Evolutionary conservation across 2,113 vertebrate species (phyloP).

Genomic region (Rhinogobius similis): DNA sequence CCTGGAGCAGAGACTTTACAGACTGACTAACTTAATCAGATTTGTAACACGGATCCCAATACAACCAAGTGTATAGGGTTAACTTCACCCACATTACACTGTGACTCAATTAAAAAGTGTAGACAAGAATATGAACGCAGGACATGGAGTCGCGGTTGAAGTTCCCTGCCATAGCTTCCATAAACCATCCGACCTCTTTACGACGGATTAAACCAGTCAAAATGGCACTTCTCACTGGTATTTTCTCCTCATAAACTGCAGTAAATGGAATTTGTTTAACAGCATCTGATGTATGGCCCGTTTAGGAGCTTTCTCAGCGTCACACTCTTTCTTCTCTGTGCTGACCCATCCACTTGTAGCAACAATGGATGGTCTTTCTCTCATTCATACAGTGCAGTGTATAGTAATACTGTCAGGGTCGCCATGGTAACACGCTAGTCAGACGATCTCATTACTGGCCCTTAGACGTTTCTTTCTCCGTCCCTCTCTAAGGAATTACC

Average conservation of each 20-base stretch:
- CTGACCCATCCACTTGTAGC: slow-evolving; percentile 71
- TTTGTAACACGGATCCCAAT: slow-evolving; percentile 46
- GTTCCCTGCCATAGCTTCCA: slow-evolving; percentile 19
- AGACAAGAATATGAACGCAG: slow-evolving; percentile 12
- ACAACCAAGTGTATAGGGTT: slow-evolving; percentile 33
- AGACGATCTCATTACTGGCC: slow-evolving; percentile 79
- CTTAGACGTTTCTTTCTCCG: slow-evolving; percentile 74
- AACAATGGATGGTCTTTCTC: slow-evolving; percentile 69
- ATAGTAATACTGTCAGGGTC: slow-evolving; percentile 73
- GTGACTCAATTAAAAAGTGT: slow-evolving; percentile 35
- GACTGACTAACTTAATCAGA: slow-evolving; percentile 66
- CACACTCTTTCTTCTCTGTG: slow-evolving; percentile 42
- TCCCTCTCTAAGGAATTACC: slow-evolving; percentile 76
- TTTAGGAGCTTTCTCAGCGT: slow-evolving; percentile 46
- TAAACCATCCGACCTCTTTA: slow-evolving; percentile 11
- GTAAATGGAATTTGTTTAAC: slow-evolving; percentile 27
- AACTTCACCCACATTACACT: slow-evolving; percentile 40
- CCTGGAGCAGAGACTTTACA: slow-evolving; percentile 59
- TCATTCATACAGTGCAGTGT: slow-evolving; percentile 73
- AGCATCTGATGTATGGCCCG: slow-evolving; percentile 42
- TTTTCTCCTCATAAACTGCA: slow-evolving; percentile 9
- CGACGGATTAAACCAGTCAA: slow-evolving; percentile 19
- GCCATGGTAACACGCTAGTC: slow-evolving; percentile 71
- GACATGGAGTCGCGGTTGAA: slow-evolving; percentile 23
- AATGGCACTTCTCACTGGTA: slow-evolving; percentile 22